Evolutionary conservation across 2,797 vertebrate genomes (phyloP), one percentile per base, ranked within the genome.

Genomic region (Semotilus atromaculatus): DNA sequence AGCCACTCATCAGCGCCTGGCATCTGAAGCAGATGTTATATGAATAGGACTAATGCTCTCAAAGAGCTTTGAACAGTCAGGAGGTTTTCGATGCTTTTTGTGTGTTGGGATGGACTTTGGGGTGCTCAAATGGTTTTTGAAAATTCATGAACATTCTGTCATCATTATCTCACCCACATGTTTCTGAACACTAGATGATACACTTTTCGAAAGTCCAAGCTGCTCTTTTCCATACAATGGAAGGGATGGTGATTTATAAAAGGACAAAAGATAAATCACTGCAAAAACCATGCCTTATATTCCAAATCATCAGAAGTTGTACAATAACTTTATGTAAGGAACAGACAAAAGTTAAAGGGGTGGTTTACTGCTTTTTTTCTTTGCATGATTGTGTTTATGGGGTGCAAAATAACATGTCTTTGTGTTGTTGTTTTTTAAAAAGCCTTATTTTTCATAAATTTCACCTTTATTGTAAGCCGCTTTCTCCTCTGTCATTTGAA

Each of bases 21-120:
- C 75, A 74, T 88, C 79, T 84, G 71, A 85, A 83, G 66, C 76
- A 85, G 85, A 87, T 89, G 86, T 86, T 81, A 86, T 81, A 81
- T 86, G 82, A 77, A 86, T 67, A 48, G 72, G 76, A 78, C 85
- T 85, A 89, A 89, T 88, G 86, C 55, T 76, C 68, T 62, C 64
- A 73, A 58, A 89, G 85, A 89, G 88, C 86, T 83, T 84, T 89
- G 88, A 86, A 80, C 71, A 73, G 40, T 72, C 21, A 58, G 77
- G 58, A 71, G 31, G n/a, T 75, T 78, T 64, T 62, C 23, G 11
- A 36, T 48, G 51, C n/a, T n/a, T 80, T 31, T 86, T 70, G 40
- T 45, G 16, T 51, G 31, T 51, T 31, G n/a, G 62, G 53, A 19
- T 43, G 68, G 70, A 67, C 80, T 31, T 53, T 64, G 14, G 68